Conservation (phyloP, 2,113 vertebrate species). For the Plotosus lineatus region DNA sequence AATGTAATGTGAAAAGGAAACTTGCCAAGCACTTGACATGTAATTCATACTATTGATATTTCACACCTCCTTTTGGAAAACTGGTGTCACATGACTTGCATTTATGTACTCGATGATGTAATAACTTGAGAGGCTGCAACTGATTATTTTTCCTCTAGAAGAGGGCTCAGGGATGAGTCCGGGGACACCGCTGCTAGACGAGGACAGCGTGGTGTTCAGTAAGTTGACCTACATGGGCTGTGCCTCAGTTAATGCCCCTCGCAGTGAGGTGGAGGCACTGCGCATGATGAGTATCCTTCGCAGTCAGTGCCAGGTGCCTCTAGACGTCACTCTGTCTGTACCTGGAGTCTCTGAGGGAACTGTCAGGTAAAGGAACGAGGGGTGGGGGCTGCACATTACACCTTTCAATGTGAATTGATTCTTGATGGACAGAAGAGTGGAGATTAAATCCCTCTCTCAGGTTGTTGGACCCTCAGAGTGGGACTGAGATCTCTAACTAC, state of each 20-base stretch:
- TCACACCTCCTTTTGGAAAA: background rate
- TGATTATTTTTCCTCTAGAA: constrained; percentile 42
- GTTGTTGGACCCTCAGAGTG: constrained; percentile 90
- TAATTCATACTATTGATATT: background rate
- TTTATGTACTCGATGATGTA: background rate
- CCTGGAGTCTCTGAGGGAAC: constrained; percentile 96
- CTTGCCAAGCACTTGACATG: too few relatives aligned
- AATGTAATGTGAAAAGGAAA: background rate
- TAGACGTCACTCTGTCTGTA: constrained; percentile 93
- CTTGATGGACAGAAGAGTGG: background rate
- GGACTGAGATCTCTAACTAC: constrained; percentile 94
- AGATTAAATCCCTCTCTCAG: constrained; percentile 64
- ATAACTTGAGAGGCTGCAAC: background rate
- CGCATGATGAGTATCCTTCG: constrained; percentile 96
- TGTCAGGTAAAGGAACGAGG: constrained; percentile 78
- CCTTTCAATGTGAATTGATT: background rate
- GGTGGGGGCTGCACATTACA: background rate
- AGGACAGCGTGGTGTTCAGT: constrained; percentile 97
- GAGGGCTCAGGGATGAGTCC: constrained; percentile 78
- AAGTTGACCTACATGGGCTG: constrained; percentile 97
- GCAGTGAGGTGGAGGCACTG: constrained; percentile 95
- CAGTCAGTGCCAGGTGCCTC: constrained; percentile 88
- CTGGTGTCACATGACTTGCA: background rate
- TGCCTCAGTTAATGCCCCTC: constrained; percentile 93
- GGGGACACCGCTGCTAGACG: constrained; percentile 85